Evolutionary conservation across 23 tunicate genomes (phyloP).

Genomic region (Oikopleura dioica): DNA sequence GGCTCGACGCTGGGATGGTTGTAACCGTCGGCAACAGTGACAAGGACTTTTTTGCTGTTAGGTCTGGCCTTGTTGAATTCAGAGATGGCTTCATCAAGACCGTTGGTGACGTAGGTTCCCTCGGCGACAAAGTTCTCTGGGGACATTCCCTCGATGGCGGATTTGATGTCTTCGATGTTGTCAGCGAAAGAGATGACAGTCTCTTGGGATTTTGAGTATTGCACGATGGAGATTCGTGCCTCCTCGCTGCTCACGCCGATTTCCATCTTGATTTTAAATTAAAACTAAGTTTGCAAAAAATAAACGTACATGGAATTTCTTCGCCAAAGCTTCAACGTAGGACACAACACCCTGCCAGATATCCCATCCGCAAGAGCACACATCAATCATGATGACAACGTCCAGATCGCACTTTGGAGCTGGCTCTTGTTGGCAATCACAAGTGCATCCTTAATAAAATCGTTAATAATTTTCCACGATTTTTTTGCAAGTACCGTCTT

Average conservation of each 20-base stretch:
- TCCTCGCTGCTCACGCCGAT: not conserved
- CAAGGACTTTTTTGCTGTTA: not conserved
- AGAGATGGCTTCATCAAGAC: not conserved
- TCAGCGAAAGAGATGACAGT: not conserved
- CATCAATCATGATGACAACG: conserved; percentile 1
- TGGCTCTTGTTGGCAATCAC: not conserved
- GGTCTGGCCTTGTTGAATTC: not conserved
- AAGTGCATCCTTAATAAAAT: conserved; percentile 5
- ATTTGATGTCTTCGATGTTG: not conserved
- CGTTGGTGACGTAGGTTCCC: conserved; percentile 6
- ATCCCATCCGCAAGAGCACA: not conserved
- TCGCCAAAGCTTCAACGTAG: not conserved
- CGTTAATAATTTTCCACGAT: too few relatives aligned
- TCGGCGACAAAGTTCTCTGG: not conserved
- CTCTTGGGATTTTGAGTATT: not conserved
- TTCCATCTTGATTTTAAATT: not conserved
- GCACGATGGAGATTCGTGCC: not conserved
- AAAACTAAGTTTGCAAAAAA: too few relatives aligned
- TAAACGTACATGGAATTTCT: too few relatives aligned
- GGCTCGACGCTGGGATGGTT: not conserved
- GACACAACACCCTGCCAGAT: not conserved
- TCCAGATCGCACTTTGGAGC: conserved; percentile 1
- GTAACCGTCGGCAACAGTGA: conserved; percentile 11
- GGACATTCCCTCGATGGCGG: not conserved
- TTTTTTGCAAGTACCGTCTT: too few relatives aligned